Evolutionary conservation across 2,888 invertebrate species (phyloP).

Genomic region (Phymatocera aterrima): DNA sequence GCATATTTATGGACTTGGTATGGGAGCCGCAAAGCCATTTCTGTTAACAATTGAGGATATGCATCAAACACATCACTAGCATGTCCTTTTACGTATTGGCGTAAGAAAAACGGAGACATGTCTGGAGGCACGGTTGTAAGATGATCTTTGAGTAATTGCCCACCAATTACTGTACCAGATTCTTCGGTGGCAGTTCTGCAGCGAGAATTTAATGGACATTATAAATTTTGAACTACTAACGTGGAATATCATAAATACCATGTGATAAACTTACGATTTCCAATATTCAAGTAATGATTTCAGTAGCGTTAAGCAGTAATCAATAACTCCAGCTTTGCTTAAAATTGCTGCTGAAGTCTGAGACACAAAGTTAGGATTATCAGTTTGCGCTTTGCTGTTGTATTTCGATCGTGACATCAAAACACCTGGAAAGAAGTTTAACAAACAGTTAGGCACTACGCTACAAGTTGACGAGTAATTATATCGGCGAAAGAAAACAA

Average conservation of each 20-base stretch:
- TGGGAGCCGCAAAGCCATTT: slow-evolving; percentile 94
- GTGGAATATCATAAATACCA: not conserved
- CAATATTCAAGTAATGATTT: slow-evolving; percentile 87
- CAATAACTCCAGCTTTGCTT: slow-evolving; percentile 83
- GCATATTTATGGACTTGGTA: slow-evolving; percentile 92
- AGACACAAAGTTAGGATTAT: slow-evolving; percentile 79
- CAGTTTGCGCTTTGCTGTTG: slow-evolving; percentile 70
- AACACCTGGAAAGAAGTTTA: slow-evolving; percentile 76
- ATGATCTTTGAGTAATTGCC: slow-evolving; percentile 88
- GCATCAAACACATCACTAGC: slow-evolving; percentile 95
- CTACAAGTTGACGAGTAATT: not conserved
- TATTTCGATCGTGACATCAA: slow-evolving; percentile 86
- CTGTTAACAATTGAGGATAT: slow-evolving; percentile 95
- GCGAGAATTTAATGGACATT: no score
- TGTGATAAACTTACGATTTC: slow-evolving; percentile 77
- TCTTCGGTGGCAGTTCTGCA: slow-evolving; percentile 72
- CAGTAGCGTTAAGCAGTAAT: slow-evolving; percentile 84
- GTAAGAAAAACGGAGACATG: slow-evolving; percentile 96
- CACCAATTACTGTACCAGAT: slow-evolving; percentile 76
- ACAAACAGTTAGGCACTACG: not conserved
- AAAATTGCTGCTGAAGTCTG: slow-evolving; percentile 84
- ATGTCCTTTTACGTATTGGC: slow-evolving; percentile 94
- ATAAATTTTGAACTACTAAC: no score
- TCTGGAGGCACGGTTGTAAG: slow-evolving; percentile 91
- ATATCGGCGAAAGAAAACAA: not conserved